Percentiles rank a stretch among this genome's conserved stretches.
Conservation (phyloP, 2,113 vertebrate species). For the Haplotaxodon microlepis region DNA sequence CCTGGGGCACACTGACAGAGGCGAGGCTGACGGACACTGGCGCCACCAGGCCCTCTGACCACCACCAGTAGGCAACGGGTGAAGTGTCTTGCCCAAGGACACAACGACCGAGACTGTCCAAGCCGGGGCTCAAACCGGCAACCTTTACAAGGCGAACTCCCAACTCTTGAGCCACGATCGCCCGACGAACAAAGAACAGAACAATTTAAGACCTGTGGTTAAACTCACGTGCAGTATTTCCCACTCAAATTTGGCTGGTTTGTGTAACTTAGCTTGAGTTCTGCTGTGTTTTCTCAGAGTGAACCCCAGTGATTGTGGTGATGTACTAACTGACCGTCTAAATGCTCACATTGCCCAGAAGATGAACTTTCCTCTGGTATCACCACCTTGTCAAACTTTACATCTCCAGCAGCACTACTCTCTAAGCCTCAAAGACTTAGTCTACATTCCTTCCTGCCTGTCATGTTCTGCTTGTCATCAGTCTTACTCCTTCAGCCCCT, state of each 20-base stretch:
- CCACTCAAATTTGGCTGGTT: rapidly evolving
- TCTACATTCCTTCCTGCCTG: neutral
- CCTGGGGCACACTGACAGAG: too few species aligned
- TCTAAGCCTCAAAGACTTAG: neutral
- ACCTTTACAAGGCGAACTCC: rapidly evolving
- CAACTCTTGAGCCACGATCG: neutral
- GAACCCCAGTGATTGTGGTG: neutral
- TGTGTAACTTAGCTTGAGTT: neutral
- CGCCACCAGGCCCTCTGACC: too few species aligned
- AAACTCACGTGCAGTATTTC: neutral
- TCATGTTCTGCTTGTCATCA: slow-evolving; percentile 21
- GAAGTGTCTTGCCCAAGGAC: neutral
- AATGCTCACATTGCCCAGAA: neutral
- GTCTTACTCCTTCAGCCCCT: slow-evolving; percentile 12
- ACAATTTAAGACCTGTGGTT: neutral
- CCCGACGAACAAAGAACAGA: rapidly evolving
- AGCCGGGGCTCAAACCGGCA: rapidly evolving
- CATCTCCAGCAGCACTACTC: neutral
- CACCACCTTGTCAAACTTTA: neutral
- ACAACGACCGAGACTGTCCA: neutral
- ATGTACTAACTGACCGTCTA: neutral
- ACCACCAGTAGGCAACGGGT: too few species aligned
- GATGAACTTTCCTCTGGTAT: neutral
- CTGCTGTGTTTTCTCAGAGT: neutral
- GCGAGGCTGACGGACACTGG: too few species aligned